Evolutionary conservation across 1,140 invertebrate genomes (phyloP).

Genomic region (Calephelis nemesis): DNA sequence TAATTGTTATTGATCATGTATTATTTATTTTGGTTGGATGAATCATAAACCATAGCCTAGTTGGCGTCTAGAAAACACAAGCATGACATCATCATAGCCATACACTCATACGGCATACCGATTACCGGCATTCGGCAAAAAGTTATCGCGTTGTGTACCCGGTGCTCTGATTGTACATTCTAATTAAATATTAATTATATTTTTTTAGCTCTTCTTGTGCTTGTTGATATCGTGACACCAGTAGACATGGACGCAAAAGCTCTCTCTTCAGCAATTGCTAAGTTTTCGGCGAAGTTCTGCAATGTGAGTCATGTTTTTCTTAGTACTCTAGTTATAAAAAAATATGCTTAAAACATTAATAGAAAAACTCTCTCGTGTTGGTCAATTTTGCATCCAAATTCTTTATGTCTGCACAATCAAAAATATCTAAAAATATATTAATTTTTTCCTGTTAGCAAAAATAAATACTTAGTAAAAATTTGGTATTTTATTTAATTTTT

Average conservation of each 20-base stretch:
- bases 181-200: conserved; percentile 18
- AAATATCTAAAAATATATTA: too few species aligned
- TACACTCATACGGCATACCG: background rate
- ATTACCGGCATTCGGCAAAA: background rate
- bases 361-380: conserved; percentile 49
- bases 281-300: conserved; percentile 63
- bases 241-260: conserved; percentile 53
- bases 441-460: too few species aligned
- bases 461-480: too few species aligned
- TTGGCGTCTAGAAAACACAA: background rate
- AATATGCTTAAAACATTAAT: conserved; percentile 43
- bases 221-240: conserved; percentile 33
- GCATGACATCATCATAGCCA: background rate
- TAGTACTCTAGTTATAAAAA: conserved; percentile 5
- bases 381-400: conserved; percentile 63
- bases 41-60: background rate
- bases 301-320: conserved; percentile 55
- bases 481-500: too few species aligned
- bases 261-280: conserved; percentile 52
- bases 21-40: too few species aligned
- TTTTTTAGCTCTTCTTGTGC: conserved; percentile 42
- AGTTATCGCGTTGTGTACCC: background rate
- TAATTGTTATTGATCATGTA: background rate
- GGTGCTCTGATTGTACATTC: background rate
- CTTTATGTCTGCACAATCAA: conserved; percentile 27